These are phyloP conservation scores for Gambusia yucatana DNA, from an alignment of 2,797 vertebrate genomes.

Conservation along the genomic window DNA sequence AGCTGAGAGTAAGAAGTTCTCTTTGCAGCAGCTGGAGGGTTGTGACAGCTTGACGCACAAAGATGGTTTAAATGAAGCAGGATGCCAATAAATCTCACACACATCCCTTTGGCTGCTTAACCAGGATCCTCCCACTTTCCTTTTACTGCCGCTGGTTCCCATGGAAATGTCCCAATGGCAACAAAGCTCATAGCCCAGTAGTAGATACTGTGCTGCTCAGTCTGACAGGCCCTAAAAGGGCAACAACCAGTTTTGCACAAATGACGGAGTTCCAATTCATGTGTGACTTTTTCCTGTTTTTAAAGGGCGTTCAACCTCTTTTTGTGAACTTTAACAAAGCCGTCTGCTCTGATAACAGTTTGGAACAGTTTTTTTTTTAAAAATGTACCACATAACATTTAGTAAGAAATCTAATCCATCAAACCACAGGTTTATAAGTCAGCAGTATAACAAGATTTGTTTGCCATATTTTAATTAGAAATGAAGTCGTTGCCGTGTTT, in stretches of 20 bases:
- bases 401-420: not conserved
- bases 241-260: conserved; percentile 49
- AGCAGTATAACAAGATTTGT: not conserved
- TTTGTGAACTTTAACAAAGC: conserved; percentile 30
- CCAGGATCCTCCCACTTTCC: conserved; percentile 68
- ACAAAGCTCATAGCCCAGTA: conserved; percentile 56
- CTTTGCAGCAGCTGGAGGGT: conserved; percentile 44
- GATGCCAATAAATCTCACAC: conserved; percentile 61
- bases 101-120: conserved; percentile 60
- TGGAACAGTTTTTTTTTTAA: not conserved
- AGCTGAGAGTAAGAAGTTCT: conserved; percentile 30
- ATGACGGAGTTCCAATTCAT: conserved; percentile 24
- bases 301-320: conserved; percentile 35
- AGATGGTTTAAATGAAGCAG: conserved; percentile 78
- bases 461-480: not conserved
- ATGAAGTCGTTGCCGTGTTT: not conserved
- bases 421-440: not conserved
- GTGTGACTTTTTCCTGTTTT: conserved; percentile 66
- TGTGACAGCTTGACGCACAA: conserved; percentile 65
- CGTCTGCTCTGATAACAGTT: conserved; percentile 39
- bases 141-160: conserved; percentile 63
- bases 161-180: conserved; percentile 76
- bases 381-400: not conserved
- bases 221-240: conserved; percentile 67
- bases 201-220: conserved; percentile 40